Evolutionary conservation across 2,888 invertebrate genomes (phyloP).

Genomic region (Phragmatobia fuliginosa): DNA sequence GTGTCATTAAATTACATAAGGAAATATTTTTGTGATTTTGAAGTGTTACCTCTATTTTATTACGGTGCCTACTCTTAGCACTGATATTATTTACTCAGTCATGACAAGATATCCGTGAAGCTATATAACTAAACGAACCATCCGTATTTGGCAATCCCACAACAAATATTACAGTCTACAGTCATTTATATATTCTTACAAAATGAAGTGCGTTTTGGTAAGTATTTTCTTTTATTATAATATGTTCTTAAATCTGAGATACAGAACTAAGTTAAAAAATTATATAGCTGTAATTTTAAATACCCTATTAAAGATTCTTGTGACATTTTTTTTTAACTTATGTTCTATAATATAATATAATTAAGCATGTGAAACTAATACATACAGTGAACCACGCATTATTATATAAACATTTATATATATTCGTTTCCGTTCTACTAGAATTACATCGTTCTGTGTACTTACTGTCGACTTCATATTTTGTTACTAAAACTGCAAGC

Average conservation of each 20-base stretch:
- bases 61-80: not conserved
- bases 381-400: too few species aligned
- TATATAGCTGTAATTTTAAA: too few species aligned
- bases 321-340: too few species aligned
- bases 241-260: too few species aligned
- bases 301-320: too few species aligned
- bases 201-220: conserved; percentile 20
- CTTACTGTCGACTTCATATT: not conserved
- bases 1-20: not conserved
- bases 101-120: not conserved
- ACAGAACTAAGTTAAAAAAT: too few species aligned
- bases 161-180: not conserved
- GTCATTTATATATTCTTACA: not conserved
- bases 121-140: not conserved
- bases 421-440: not conserved
- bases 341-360: too few species aligned
- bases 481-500: not conserved
- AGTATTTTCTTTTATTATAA: not conserved
- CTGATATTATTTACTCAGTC: conserved; percentile 5
- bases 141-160: not conserved
- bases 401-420: too few species aligned
- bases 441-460: not conserved
- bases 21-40: not conserved
- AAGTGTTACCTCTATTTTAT: not conserved
- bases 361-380: too few species aligned